Base-by-base conservation (phyloP, 1,140 invertebrate species). In the Lamellibrachia luymesi region DNA sequence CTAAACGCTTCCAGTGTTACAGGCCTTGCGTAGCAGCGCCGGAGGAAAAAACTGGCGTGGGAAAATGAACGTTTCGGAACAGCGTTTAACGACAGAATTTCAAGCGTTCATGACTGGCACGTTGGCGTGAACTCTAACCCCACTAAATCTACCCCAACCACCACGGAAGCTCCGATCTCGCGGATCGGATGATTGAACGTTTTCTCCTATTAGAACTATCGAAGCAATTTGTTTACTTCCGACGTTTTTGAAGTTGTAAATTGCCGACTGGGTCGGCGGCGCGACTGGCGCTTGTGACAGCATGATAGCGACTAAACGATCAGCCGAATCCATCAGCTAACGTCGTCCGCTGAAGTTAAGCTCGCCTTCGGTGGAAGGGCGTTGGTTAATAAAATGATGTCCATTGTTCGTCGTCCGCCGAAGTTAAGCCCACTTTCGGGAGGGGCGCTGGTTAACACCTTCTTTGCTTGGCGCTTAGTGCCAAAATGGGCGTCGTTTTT, bases 191-290 rank as follows among this genome's bases (percentile, higher is more conserved):
- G 64, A 80, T 80, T 80, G 64, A 80, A 22, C 64, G 64, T 22
- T 80, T 80, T 22, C 38, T 38, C 64, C 64, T 80, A 80, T 80
- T 80, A 80, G 13, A 22, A 80, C 64, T 80, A 80, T 80, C 64
- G 64, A 80, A 80, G 64, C 64, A 80, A 80, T 80, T 80, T 80
- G 64, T 80, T 80, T 80, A 80, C 64, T 80, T 80, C 64, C 64
- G 64, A 8, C 64, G 64, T 80, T 80, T 22, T 80, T 80, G 64
- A 80, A 80, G 64, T 80, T 80, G 64, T 80, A 80, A 80, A 80
- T 80, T 80, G 64, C 64, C 64, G 64, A 80, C 38, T 38, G 38
- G 38, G 38, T 38, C 38, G 38, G 38, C 64, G 64, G 25, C 64
- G 64, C 64, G 64, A 80, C 64, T 80, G 64, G 64, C 64, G 64